phyloP scores from a whole-genome alignment of 2,797 vertebrate species.

The Coccyzus lansbergi region DNA sequence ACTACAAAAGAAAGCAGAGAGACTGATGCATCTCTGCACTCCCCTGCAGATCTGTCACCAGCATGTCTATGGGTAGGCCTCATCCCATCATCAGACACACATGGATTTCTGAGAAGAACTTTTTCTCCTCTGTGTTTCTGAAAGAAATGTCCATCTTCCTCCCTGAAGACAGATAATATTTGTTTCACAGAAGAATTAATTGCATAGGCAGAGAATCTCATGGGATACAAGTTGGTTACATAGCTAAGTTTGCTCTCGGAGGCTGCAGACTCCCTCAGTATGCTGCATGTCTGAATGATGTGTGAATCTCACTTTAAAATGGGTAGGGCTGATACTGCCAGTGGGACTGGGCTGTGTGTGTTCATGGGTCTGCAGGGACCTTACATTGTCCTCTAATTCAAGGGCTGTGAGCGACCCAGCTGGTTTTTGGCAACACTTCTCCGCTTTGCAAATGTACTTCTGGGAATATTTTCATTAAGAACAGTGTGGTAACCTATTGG shows the following conservation, averaged over 20 bases:
- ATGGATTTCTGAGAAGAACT: neutral
- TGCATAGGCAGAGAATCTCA: neutral
- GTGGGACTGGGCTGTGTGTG: neutral
- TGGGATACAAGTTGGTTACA: rapidly evolving
- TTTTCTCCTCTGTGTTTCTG: neutral
- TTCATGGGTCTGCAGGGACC: neutral
- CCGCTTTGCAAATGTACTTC: neutral
- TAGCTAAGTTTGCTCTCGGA: neutral
- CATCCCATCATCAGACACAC: neutral
- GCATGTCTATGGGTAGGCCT: too few relatives aligned
- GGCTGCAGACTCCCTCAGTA: neutral
- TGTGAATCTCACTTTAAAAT: neutral
- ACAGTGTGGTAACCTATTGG: neutral
- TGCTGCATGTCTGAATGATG: rapidly evolving
- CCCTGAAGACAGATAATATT: neutral
- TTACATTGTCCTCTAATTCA: neutral
- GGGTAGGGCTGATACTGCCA: neutral
- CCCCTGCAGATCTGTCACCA: neutral
- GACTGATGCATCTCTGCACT: neutral
- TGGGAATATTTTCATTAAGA: neutral
- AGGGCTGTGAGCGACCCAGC: neutral
- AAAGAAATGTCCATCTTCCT: neutral
- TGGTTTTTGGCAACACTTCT: neutral
- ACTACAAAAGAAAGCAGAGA: neutral
- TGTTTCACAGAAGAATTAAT: neutral